These are phyloP conservation scores for Nasonia giraulti DNA, from an alignment of 1,140 invertebrate species.

Conservation along the genomic window DNA sequence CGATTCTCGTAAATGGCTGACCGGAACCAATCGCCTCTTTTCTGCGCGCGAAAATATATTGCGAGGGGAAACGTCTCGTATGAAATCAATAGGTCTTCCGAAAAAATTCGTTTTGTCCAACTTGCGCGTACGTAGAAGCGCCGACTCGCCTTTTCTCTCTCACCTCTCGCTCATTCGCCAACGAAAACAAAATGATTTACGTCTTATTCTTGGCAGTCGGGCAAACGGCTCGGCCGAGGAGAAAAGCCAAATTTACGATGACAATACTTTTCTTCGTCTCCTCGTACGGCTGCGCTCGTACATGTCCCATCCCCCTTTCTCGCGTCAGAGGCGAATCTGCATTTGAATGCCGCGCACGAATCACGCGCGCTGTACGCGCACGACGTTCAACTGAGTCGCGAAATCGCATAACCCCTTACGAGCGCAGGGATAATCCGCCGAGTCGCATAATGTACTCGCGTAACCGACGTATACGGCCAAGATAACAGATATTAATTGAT, in stretches of 20 bases:
- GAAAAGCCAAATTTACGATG: conserved; percentile 44
- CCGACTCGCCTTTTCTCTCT: background rate
- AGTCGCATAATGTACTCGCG: background rate
- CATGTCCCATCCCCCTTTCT: background rate
- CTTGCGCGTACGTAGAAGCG: background rate
- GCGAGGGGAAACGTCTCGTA: no score
- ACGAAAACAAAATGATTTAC: conserved; percentile 37
- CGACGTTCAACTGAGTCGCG: conserved; percentile 1
- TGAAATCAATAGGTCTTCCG: background rate
- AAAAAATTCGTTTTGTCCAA: background rate
- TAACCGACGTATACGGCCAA: background rate
- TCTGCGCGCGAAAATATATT: no score
- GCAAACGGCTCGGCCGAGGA: background rate
- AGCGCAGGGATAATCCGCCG: background rate
- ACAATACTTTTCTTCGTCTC: conserved; percentile 43
- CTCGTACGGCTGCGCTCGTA: conserved; percentile 3
- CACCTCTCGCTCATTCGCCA: conserved; percentile 14
- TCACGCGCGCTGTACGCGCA: background rate
- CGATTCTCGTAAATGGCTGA: no score
- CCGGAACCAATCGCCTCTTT: no score
- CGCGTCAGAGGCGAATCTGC: conserved; percentile 33
- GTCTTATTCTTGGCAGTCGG: conserved; percentile 35
- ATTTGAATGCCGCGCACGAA: conserved; percentile 35
- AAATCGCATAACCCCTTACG: conserved; percentile 12
- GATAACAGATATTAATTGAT: background rate